Conservation (phyloP, 2,888 invertebrate genomes). For the Pseudoips prasinana region DNA sequence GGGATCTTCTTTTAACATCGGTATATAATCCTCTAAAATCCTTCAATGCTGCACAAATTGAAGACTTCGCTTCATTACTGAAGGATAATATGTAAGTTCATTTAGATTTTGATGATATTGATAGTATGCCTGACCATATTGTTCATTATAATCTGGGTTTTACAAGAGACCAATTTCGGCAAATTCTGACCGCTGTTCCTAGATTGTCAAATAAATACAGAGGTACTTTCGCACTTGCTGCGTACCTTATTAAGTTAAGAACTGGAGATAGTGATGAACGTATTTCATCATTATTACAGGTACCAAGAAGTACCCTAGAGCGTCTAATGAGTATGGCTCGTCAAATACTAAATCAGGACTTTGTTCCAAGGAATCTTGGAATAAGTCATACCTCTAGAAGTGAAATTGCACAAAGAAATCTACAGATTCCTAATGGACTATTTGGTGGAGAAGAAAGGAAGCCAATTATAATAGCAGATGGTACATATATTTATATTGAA, state of each 20-base stretch:
- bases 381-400: conserved; percentile 1
- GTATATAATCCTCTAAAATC: background rate
- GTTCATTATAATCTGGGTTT: background rate
- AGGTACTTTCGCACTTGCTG: conserved; percentile 1
- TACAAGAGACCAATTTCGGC: conserved; percentile 6
- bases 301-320: conserved; percentile 4
- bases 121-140: background rate
- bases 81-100: conserved; percentile 2
- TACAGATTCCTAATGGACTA: background rate
- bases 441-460: background rate
- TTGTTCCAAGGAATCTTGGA: conserved; percentile 1
- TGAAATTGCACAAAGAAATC: background rate
- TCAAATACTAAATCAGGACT: conserved; percentile 3
- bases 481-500: conserved; percentile 2
- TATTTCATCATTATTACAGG: conserved; percentile 3
- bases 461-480: conserved; percentile 6
- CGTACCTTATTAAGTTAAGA: conserved; percentile 8
- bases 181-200: conserved; percentile 3
- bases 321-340: conserved; percentile 1
- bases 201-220: conserved; percentile 1
- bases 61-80: background rate
- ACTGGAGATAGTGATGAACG: conserved; percentile 11
- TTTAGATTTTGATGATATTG: conserved; percentile 1
- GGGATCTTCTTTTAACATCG: conserved; percentile 2
- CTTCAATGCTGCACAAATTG: background rate